Percentiles rank a stretch among this genome's conserved stretches.
Conservation (phyloP, 2,113 vertebrate genomes). For the Corythornis cristatus region DNA sequence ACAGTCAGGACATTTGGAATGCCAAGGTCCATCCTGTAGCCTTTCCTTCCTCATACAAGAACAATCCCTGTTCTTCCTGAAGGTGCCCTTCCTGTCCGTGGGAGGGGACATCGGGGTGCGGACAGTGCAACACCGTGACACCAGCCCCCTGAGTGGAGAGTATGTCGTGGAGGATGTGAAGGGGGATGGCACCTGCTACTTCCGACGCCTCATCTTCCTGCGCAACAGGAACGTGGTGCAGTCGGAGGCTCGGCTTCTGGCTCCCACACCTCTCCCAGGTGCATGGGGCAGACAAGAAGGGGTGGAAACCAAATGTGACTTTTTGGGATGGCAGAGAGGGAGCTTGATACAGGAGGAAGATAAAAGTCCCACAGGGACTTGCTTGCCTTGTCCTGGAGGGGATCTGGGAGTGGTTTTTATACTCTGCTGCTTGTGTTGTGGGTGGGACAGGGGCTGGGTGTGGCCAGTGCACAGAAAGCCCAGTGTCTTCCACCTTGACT, state of each 20-base stretch:
- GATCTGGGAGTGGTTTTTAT: not conserved
- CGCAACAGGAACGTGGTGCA: conserved; percentile 89
- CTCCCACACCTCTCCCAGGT: conserved; percentile 57
- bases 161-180: conserved; percentile 91
- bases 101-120: conserved; percentile 93
- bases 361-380: not conserved
- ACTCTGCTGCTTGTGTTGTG: not conserved
- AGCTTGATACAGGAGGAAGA: not conserved
- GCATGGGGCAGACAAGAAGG: not conserved
- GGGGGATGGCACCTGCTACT: conserved; percentile 84
- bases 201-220: conserved; percentile 91
- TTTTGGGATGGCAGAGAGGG: not conserved
- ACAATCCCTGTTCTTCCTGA: not conserved
- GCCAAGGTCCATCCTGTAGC: not conserved
- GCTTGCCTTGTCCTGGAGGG: not conserved
- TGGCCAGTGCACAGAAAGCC: not conserved
- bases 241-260: conserved; percentile 87
- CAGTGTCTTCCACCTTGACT: not conserved
- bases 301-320: not conserved
- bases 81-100: conserved; percentile 96
- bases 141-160: conserved; percentile 88
- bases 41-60: not conserved
- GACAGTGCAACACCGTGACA: conserved; percentile 77
- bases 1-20: not conserved
- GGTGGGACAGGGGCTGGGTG: not conserved